These are phyloP conservation scores for Eulemur coronatus DNA, from an alignment of 2,797 vertebrate species.

Conservation along the genomic window DNA sequence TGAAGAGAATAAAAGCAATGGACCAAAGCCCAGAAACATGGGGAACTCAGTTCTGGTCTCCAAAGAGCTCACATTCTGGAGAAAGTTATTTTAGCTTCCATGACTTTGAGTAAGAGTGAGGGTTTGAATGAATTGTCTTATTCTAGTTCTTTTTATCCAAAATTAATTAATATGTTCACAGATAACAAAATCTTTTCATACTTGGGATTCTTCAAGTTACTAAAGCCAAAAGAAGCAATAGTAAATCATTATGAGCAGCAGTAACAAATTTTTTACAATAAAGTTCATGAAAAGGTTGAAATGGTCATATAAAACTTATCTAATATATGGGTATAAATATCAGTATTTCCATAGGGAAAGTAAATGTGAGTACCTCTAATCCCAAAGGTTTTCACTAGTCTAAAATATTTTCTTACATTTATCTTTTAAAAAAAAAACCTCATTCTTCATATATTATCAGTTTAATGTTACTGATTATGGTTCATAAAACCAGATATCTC, in stretches of 20 bases:
- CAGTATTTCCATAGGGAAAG: not conserved
- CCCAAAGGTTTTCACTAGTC: slow-evolving; percentile 53
- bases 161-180: slow-evolving; percentile 23
- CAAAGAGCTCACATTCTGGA: not conserved
- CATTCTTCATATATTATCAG: slow-evolving; percentile 50
- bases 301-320: slow-evolving; percentile 21
- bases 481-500: slow-evolving; percentile 60
- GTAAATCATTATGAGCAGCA: not conserved
- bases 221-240: not conserved
- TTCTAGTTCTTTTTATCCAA: slow-evolving; percentile 13
- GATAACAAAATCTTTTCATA: slow-evolving; percentile 29
- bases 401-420: slow-evolving; percentile 46
- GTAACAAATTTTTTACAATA: not conserved
- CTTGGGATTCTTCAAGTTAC: slow-evolving; percentile 9
- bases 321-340: slow-evolving; percentile 20
- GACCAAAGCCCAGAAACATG: not conserved
- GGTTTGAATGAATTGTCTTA: not conserved
- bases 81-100: no score
- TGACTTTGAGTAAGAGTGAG: no score
- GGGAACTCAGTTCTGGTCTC: not conserved
- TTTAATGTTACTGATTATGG: slow-evolving; percentile 15
- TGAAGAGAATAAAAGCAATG: not conserved
- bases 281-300: slow-evolving; percentile 34
- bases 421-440: not conserved
- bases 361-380: slow-evolving; percentile 12